These are phyloP conservation scores for Pandion haliaetus DNA, from an alignment of 2,113 vertebrate genomes.

Conservation along the genomic window DNA sequence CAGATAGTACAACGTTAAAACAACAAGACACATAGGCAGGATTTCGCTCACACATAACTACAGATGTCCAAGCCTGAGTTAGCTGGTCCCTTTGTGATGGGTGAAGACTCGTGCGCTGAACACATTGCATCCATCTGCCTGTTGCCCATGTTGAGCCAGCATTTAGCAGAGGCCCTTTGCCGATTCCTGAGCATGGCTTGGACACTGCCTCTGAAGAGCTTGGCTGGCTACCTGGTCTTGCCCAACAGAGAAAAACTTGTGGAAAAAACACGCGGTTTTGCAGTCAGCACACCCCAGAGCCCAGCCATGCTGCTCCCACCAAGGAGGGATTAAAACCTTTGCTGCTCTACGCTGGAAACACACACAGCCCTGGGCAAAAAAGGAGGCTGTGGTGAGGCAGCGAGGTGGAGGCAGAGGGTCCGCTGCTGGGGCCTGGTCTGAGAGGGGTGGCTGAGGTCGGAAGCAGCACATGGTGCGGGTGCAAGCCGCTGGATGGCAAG, in stretches of 20 bases:
- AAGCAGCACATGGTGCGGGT: background rate
- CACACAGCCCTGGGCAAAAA: background rate
- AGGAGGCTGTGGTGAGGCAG: background rate
- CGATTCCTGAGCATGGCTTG: background rate
- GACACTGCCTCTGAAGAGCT: background rate
- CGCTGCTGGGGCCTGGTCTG: background rate
- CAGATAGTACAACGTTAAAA: background rate
- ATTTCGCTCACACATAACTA: rapidly evolving
- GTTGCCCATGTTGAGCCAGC: rapidly evolving
- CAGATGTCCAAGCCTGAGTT: background rate
- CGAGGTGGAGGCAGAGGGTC: background rate
- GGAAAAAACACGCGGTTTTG: background rate
- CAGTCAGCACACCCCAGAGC: background rate
- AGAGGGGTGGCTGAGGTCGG: background rate
- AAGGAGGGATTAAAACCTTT: background rate
- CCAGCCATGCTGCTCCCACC: background rate
- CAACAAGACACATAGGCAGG: rapidly evolving
- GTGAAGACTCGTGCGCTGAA: background rate
- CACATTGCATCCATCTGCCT: background rate
- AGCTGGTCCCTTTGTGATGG: background rate
- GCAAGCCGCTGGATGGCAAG: background rate
- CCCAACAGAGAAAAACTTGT: background rate
- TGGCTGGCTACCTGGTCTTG: background rate
- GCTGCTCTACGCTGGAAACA: background rate
- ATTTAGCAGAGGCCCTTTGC: background rate